Evolutionary conservation across 2,113 vertebrate species (phyloP).

Genomic region (Chlamydotis undulata): DNA sequence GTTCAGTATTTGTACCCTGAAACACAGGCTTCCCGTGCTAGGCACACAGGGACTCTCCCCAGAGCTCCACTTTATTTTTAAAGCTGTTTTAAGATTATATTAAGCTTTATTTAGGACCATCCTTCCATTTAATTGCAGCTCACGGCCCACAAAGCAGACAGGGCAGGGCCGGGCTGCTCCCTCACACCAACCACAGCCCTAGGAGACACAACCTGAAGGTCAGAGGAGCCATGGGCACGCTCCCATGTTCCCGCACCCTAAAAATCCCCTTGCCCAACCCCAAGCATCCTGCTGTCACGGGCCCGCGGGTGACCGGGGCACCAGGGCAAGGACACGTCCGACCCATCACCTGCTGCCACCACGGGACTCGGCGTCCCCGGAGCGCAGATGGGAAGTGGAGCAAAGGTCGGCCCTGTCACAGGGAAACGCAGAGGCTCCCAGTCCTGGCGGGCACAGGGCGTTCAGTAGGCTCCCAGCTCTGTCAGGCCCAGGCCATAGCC

Average conservation of each 20-base stretch:
- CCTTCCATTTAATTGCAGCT: accelerated
- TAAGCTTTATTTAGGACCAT: not conserved
- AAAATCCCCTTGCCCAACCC: too few relatives aligned
- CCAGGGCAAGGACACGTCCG: accelerated
- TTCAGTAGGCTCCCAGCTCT: not conserved
- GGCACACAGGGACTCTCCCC: too few relatives aligned
- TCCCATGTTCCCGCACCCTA: accelerated
- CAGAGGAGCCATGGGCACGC: accelerated
- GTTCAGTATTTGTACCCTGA: not conserved
- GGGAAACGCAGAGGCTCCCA: too few relatives aligned
- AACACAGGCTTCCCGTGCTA: accelerated
- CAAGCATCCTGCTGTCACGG: accelerated
- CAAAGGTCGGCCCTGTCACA: not conserved
- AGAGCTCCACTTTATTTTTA: not conserved
- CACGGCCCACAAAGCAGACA: accelerated
- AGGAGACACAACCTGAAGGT: accelerated
- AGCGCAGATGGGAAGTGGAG: not conserved
- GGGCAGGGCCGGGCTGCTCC: not conserved
- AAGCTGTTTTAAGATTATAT: accelerated
- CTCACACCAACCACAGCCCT: too few relatives aligned
- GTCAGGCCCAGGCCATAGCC: too few relatives aligned
- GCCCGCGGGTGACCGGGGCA: not conserved
- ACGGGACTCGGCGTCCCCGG: accelerated
- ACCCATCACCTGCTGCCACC: not conserved
- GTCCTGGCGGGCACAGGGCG: not conserved